A percentile compares a stretch with the other conserved stretches of the same genome.
Evolutionary conservation across 2,888 invertebrate species (phyloP).

Genomic region (Acleris laterana): DNA sequence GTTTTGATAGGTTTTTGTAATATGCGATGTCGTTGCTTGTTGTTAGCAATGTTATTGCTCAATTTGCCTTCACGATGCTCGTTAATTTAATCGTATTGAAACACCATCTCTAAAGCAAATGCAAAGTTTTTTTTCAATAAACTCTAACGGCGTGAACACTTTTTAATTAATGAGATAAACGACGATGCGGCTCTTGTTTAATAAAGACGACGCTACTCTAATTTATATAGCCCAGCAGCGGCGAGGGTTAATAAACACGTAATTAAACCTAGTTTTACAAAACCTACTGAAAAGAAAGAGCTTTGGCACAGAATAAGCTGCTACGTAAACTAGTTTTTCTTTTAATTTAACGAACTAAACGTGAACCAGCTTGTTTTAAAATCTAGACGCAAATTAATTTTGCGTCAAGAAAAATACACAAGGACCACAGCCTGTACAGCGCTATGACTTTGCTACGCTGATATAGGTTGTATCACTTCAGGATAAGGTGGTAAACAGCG

Average conservation of each 20-base stretch:
- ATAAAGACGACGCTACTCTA: no score
- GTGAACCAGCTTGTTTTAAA: conserved; percentile 3
- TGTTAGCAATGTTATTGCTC: no score
- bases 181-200: no score
- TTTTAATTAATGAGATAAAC: no score
- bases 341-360: conserved; percentile 9
- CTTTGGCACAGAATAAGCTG: background rate
- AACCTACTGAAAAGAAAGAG: background rate
- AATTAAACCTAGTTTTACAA: conserved; percentile 1
- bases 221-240: no score
- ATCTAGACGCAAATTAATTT: conserved; percentile 13
- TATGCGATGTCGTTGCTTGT: no score
- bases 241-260: background rate
- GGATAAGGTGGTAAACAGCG: conserved; percentile 2
- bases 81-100: no score
- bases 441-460: background rate
- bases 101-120: no score
- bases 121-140: no score
- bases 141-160: no score
- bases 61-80: no score
- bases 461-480: background rate
- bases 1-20: no score
- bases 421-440: background rate
- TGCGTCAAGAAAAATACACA: conserved; percentile 2
- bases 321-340: background rate